Evolutionary conservation across 2,888 invertebrate genomes (phyloP).

Genomic region (Melangyna quadrimaculata): DNA sequence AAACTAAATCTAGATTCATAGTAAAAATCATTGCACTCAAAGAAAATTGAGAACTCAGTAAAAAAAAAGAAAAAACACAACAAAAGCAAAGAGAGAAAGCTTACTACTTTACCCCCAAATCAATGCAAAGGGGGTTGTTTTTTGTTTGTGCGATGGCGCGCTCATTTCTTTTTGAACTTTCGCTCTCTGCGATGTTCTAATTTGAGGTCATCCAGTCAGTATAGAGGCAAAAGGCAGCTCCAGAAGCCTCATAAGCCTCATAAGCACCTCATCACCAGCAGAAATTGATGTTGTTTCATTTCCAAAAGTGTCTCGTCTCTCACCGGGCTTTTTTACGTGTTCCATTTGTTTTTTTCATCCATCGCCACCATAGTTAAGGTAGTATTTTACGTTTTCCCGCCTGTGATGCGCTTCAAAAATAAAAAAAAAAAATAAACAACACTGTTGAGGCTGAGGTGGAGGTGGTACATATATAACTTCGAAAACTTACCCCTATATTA

Average conservation of each 20-base stretch:
- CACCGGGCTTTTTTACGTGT: conserved; percentile 38
- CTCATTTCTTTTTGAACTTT: conserved; percentile 22
- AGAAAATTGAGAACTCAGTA: background rate
- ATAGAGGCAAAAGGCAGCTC: background rate
- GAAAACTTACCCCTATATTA: conserved; percentile 12
- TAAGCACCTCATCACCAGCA: background rate
- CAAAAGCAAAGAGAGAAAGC: conserved; percentile 2
- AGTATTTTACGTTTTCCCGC: conserved; percentile 32
- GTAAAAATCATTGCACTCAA: conserved; percentile 5
- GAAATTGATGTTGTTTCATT: background rate
- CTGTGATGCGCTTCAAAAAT: background rate
- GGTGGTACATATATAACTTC: too few species aligned
- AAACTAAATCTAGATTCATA: conserved; percentile 22
- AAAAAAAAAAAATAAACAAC: background rate
- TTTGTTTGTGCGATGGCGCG: conserved; percentile 36
- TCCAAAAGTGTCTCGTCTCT: conserved; percentile 16
- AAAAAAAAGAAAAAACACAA: background rate
- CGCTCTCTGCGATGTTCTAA: conserved; percentile 38
- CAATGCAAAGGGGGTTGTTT: conserved; percentile 32
- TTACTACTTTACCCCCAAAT: conserved; percentile 30
- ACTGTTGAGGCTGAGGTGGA: too few species aligned
- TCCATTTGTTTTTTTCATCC: background rate
- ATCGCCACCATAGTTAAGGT: background rate
- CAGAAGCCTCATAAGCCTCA: conserved; percentile 8
- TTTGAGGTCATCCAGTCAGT: conserved; percentile 15